Percentiles rank a stretch among this genome's conserved stretches.
Conservation (phyloP, 2,113 vertebrate genomes). For the Cinclus cinclus region DNA sequence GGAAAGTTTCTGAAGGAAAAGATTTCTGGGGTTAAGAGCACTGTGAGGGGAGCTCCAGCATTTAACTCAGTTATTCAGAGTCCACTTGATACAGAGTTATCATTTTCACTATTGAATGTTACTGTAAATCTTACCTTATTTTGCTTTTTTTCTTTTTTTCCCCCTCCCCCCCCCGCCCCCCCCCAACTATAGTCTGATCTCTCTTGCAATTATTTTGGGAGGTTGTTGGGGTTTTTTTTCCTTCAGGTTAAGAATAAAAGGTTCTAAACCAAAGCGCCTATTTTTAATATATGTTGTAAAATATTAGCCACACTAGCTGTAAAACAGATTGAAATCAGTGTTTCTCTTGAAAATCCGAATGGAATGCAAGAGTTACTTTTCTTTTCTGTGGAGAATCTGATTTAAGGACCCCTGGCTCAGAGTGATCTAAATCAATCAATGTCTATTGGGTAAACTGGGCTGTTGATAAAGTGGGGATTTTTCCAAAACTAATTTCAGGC, state of each 20-base stretch:
- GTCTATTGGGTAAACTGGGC: background rate
- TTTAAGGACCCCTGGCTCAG: background rate
- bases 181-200: background rate
- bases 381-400: background rate
- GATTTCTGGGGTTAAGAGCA: background rate
- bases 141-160: accelerated
- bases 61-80: background rate
- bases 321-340: background rate
- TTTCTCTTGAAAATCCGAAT: background rate
- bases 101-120: background rate
- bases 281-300: background rate
- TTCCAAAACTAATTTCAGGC: background rate
- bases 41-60: background rate
- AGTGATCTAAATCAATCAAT: background rate
- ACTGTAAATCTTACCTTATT: background rate
- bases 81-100: background rate
- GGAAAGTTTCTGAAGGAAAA: background rate
- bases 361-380: background rate
- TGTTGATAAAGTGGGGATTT: background rate
- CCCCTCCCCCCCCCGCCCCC: too few species aligned
- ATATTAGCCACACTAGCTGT: background rate
- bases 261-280: background rate
- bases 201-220: background rate
- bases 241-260: background rate
- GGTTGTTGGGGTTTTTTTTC: background rate